These are phyloP conservation scores for Mesocricetus auratus DNA, from an alignment of 2,113 vertebrate species.

Conservation along the genomic window DNA sequence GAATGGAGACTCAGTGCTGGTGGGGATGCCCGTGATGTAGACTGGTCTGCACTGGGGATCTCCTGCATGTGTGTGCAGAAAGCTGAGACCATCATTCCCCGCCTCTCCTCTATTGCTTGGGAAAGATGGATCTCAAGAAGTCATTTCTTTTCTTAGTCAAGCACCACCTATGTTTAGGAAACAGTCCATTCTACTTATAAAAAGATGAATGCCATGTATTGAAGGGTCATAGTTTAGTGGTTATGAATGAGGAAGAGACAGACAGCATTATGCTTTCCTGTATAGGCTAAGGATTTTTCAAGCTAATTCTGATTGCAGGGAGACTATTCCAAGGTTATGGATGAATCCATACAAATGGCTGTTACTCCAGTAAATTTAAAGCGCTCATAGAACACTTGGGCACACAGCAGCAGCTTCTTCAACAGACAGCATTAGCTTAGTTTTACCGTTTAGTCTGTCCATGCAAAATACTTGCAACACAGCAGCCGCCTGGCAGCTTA, in stretches of 20 bases:
- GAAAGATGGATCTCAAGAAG: not conserved
- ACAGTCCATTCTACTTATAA: not conserved
- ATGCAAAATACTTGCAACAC: not conserved
- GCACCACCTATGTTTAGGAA: not conserved
- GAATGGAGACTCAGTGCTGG: fast-evolving
- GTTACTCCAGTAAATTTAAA: not conserved
- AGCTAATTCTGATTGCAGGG: not conserved
- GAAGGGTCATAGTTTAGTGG: not conserved
- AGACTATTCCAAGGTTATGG: not conserved
- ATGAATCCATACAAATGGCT: not conserved
- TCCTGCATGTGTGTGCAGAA: not conserved
- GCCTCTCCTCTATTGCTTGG: not conserved
- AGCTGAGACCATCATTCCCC: not conserved
- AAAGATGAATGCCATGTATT: not conserved
- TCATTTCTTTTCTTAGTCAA: not conserved
- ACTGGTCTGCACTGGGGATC: not conserved
- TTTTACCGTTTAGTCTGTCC: not conserved
- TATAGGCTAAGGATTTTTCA: not conserved
- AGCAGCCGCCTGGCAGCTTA: not conserved
- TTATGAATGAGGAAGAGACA: not conserved
- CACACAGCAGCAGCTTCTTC: not conserved
- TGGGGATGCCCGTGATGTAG: not conserved
- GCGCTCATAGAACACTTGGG: not conserved
- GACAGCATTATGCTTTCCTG: not conserved
- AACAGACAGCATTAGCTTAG: not conserved